A percentile compares a stretch with the other conserved stretches of the same genome.
phyloP scores from a whole-genome alignment of 2,797 vertebrate species.

The Sciaenops ocellatus region DNA sequence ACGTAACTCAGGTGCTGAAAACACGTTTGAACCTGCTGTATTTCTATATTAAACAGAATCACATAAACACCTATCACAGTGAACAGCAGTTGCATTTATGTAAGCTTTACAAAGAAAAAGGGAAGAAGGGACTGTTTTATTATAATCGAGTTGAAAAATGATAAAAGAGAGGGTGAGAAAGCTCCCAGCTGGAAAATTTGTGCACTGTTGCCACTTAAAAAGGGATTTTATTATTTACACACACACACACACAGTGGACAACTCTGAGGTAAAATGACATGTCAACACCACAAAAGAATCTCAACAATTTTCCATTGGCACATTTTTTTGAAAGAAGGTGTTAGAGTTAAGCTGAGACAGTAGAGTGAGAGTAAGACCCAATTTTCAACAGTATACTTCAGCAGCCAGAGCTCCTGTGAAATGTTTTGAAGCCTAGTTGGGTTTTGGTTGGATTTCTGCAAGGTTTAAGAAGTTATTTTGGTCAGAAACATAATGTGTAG shows the following conservation, averaged over 20 bases:
- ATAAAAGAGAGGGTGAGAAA: conserved; percentile 4
- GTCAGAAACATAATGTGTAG: not conserved
- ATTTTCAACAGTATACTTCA: conserved; percentile 11
- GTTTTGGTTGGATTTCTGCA: conserved; percentile 16
- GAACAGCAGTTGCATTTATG: not conserved
- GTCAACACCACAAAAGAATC: conserved; percentile 16
- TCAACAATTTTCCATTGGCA: conserved; percentile 20
- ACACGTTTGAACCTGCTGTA: no score
- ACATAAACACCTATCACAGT: not conserved
- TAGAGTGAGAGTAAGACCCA: conserved; percentile 21
- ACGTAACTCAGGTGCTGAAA: not conserved
- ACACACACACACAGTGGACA: conserved; percentile 21
- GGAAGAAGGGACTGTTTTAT: not conserved
- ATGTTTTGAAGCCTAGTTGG: conserved; percentile 5
- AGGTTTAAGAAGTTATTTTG: conserved; percentile 20
- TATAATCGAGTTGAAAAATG: conserved; percentile 14
- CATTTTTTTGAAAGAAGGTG: not conserved
- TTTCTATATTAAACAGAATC: no score
- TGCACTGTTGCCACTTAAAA: conserved; percentile 5
- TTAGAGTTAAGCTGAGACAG: conserved; percentile 28
- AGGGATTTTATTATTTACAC: conserved; percentile 20
- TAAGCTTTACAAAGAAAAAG: not conserved
- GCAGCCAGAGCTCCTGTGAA: conserved; percentile 15
- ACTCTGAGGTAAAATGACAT: conserved; percentile 34
- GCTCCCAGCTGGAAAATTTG: conserved; percentile 27